Conservation (phyloP, 2,888 invertebrate species). For the Rhagonycha fulva region DNA sequence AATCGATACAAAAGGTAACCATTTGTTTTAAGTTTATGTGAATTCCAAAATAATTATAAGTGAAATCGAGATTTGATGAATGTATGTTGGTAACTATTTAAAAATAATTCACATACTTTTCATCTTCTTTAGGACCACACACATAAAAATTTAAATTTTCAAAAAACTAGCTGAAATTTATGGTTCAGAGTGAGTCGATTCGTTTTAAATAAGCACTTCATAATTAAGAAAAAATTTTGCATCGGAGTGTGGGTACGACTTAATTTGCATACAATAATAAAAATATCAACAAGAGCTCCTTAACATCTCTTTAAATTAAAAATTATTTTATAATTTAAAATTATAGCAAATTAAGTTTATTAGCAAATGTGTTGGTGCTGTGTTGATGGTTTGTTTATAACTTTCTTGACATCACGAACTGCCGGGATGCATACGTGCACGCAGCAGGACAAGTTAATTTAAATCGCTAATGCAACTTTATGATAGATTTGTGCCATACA, state of each 20-base stretch:
- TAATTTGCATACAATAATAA: neutral
- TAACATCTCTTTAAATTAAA: neutral
- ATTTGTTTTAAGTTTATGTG: slow-evolving; percentile 9
- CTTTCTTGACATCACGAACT: neutral
- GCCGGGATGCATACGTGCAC: neutral
- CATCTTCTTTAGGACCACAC: slow-evolving; percentile 37
- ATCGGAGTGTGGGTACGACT: neutral
- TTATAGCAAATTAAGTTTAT: neutral
- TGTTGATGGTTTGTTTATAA: slow-evolving; percentile 4
- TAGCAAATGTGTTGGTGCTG: neutral
- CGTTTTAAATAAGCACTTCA: neutral
- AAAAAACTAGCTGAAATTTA: neutral
- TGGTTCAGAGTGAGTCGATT: neutral
- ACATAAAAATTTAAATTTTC: slow-evolving; percentile 22
- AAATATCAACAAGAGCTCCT: neutral
- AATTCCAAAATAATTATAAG: slow-evolving; percentile 27
- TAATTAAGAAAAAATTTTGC: neutral
- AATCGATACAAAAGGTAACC: slow-evolving; percentile 27
- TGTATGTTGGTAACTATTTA: slow-evolving; percentile 34
- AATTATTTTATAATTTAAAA: neutral
- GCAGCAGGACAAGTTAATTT: slow-evolving; percentile 2
- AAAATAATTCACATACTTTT: slow-evolving; percentile 42
- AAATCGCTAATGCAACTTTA: neutral
- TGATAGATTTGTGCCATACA: neutral
- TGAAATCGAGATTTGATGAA: slow-evolving; percentile 39